These are phyloP conservation scores for Aurelia coerulea DNA, from an alignment of 30 jellyfish, hydroid and myxozoan genomes.

Conservation along the genomic window DNA sequence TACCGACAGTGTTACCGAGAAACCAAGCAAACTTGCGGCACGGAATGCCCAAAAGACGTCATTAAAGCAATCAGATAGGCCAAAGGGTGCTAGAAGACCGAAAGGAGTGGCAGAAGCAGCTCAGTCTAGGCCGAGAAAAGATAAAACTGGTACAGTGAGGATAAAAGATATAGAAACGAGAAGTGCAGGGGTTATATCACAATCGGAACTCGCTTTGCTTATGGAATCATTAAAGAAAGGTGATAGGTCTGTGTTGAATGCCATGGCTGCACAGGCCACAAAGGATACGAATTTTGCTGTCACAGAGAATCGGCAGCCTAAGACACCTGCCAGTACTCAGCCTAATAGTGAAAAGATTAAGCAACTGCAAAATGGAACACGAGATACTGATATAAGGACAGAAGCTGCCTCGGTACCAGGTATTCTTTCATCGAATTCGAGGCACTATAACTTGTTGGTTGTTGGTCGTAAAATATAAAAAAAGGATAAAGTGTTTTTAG, in stretches of 20 bases:
- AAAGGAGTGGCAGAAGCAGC: background rate
- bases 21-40: background rate
- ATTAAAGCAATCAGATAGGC: constrained; percentile 2
- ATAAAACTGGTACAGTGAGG: background rate
- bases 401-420: constrained; percentile 40
- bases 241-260: constrained; percentile 18
- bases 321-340: background rate
- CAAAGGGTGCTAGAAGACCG: background rate
- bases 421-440: background rate
- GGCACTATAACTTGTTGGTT: too few species aligned
- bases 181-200: constrained; percentile 47
- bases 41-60: background rate
- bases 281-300: background rate
- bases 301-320: background rate
- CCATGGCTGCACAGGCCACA: background rate
- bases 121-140: constrained; percentile 7
- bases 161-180: background rate
- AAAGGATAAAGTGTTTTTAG: too few species aligned
- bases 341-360: background rate
- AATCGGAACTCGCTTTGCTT: constrained; percentile 27
- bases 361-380: too few species aligned
- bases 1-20: background rate
- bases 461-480: too few species aligned
- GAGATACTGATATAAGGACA: too few species aligned
- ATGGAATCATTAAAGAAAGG: constrained; percentile 39